Evolutionary conservation across 2,113 vertebrate genomes (phyloP).

Genomic region (Megaleporinus macrocephalus): DNA sequence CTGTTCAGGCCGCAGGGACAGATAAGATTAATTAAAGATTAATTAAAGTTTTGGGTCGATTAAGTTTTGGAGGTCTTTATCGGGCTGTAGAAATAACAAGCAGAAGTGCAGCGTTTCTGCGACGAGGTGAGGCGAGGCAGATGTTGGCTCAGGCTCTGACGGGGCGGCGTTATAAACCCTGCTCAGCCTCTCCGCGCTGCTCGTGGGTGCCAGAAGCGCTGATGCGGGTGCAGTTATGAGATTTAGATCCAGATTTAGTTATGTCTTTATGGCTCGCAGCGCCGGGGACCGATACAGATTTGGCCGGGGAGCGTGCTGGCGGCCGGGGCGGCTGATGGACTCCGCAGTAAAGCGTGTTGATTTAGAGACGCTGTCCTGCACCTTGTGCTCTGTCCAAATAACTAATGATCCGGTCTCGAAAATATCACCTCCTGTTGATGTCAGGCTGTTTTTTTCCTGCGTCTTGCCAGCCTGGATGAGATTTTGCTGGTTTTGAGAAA

Average conservation of each 20-base stretch:
- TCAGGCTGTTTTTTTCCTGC: constrained; percentile 30
- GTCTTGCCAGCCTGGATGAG: constrained; percentile 36
- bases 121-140: background rate
- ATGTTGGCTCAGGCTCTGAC: background rate
- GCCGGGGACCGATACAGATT: background rate
- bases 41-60: background rate
- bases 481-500: constrained; percentile 51
- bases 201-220: background rate
- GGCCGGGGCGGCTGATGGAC: background rate
- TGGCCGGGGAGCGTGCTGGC: background rate
- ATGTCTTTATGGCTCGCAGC: background rate
- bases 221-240: background rate
- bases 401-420: constrained; percentile 52
- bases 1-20: constrained; percentile 12
- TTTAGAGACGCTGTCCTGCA: constrained; percentile 24
- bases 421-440: constrained; percentile 48
- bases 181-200: background rate
- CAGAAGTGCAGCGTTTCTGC: constrained; percentile 1
- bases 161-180: background rate
- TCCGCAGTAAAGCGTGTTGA: constrained; percentile 43
- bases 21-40: constrained; percentile 32
- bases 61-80: constrained; percentile 22
- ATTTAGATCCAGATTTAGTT: constrained; percentile 22
- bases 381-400: constrained; percentile 50
- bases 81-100: constrained; percentile 1